Conservation (phyloP, 2,888 invertebrate species). For the Machimus rusticus region DNA sequence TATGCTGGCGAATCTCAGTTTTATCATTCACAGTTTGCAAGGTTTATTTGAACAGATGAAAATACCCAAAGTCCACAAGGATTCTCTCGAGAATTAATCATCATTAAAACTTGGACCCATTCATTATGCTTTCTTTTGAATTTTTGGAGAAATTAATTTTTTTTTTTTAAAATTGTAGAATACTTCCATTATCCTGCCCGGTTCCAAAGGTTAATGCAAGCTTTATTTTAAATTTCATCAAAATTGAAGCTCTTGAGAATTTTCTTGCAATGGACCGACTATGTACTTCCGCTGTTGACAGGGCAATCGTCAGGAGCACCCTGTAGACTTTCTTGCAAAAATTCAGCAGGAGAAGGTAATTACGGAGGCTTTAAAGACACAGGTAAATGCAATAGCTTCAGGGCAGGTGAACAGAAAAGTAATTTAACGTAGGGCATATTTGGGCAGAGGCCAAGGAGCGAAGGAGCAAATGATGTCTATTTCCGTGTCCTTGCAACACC, state of each 20-base stretch:
- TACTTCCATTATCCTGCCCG: not conserved
- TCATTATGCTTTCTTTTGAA: not conserved
- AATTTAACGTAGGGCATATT: not conserved
- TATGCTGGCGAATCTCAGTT: not conserved
- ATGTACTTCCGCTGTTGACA: not conserved
- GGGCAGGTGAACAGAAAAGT: not conserved
- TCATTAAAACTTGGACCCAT: not conserved
- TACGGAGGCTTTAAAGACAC: not conserved
- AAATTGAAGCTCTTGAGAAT: not conserved
- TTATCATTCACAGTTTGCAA: not conserved
- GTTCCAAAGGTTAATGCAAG: not conserved
- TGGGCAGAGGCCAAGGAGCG: not conserved
- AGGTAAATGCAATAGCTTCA: not conserved
- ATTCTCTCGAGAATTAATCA: not conserved
- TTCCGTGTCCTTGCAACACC: not conserved
- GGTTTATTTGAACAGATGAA: not conserved
- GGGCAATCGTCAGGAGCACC: not conserved
- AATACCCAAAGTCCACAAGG: not conserved
- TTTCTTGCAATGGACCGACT: not conserved
- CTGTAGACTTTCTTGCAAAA: not conserved
- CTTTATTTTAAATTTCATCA: not conserved
- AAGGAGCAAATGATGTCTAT: not conserved
- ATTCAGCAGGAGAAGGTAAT: not conserved
- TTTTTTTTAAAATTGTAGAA: not conserved
- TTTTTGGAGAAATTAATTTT: not conserved